phyloP scores from a whole-genome alignment of 2,113 vertebrate species.

The Phoxinus phoxinus region DNA sequence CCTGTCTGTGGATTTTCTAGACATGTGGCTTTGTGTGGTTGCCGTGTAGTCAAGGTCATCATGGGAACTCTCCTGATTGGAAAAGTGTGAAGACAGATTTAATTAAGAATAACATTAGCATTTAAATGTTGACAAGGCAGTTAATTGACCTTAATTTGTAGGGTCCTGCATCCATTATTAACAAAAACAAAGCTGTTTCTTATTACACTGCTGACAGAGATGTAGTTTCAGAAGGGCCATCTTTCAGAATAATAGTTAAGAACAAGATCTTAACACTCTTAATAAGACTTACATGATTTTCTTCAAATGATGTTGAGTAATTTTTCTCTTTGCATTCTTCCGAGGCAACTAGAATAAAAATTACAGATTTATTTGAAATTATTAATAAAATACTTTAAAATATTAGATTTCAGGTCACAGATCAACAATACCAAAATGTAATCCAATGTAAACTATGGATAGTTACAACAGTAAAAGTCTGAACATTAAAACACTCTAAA shows the following conservation, averaged over 20 bases:
- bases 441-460: too few species aligned
- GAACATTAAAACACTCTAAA: neutral
- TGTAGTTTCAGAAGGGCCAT: neutral
- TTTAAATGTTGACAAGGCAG: neutral
- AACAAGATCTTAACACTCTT: neutral
- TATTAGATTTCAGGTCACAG: neutral
- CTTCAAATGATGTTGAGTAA: constrained; percentile 66
- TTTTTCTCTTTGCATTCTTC: constrained; percentile 60
- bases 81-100: constrained; percentile 26
- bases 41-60: constrained; percentile 32
- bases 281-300: constrained; percentile 65
- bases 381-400: neutral
- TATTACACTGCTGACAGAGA: neutral
- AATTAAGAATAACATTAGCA: constrained; percentile 20
- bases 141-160: neutral
- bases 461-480: neutral
- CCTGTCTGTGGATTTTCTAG: constrained; percentile 63
- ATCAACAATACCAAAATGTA: neutral
- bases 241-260: neutral
- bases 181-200: neutral
- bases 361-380: neutral
- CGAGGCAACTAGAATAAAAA: constrained; percentile 40
- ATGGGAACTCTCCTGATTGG: constrained; percentile 53
- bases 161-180: neutral
- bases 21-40: constrained; percentile 31